Evolutionary conservation across 1,140 invertebrate species (phyloP), one percentile per base, ranked within the genome.

Genomic region (Panagrolaimus sp.): DNA sequence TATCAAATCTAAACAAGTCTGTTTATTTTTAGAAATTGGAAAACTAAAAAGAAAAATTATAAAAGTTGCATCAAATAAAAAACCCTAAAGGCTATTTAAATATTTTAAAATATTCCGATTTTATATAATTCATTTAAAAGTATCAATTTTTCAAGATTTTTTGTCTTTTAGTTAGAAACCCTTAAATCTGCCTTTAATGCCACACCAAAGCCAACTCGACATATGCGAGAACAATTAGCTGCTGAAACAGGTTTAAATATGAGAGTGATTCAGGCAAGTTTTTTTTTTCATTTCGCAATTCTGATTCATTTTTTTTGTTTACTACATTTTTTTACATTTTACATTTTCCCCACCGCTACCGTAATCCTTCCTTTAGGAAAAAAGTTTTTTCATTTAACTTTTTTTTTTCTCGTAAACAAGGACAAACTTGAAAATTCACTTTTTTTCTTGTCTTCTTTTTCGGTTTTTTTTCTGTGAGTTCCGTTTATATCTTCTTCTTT

Each of bases 231-330:
- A 86, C 94, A 98, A 85, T 87, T 99, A 72, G 95, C 96, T 69
- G 95, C 96, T 85, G 95, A 98, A 85, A 99, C 96, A 1, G 94
- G 95, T 45, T 86, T 99, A 51, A 95, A 94, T 43, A 99, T 98
- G 96, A 88, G 96, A 84, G 96, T 99, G 72, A 98, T 99, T 87
- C 96, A 99, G 91, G 96, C 98, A 87, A 87, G 87, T 67, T 20
- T 13, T 38, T 57, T 25, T 63, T 48, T 9, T 31, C 63, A 65
- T 43, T 44, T 38, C 7, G 2, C 31, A 4, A 4, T 38, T 38
- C 31, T 38, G 31, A 38, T 38, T 38, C 31, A 38, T 38, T 38
- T 38, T 2, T 38, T 7, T 20, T 57, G n/a, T 27, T 57, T 57
- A 9, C 51, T 53, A 23, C 9, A 14, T 8, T 27, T 57, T 57